Evolutionary conservation across 2,888 invertebrate genomes (phyloP).

Genomic region (Callyntrura guangdongensis): DNA sequence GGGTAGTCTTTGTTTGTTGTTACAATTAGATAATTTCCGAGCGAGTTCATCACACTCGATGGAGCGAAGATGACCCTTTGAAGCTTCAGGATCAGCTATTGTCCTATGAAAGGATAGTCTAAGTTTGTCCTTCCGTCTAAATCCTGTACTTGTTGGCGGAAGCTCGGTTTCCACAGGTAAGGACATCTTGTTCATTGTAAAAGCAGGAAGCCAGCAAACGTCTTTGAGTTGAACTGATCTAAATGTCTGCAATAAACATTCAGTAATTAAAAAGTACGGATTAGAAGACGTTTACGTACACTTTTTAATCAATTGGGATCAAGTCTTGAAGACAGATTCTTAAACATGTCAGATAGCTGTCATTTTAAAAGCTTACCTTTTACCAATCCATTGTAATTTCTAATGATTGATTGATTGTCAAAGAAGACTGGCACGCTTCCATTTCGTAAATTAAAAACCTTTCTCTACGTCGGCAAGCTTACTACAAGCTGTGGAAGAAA

Average conservation of each 20-base stretch:
- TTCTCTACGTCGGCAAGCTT: too few relatives aligned
- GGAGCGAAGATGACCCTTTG: conserved; percentile 86
- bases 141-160: conserved; percentile 79
- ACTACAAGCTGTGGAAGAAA: too few relatives aligned
- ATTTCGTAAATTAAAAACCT: too few relatives aligned
- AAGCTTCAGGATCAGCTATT: conserved; percentile 70
- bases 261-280: neutral
- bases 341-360: too few relatives aligned
- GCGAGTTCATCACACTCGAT: conserved; percentile 88
- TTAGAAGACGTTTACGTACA: neutral
- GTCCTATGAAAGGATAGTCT: conserved; percentile 81
- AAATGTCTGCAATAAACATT: conserved; percentile 11
- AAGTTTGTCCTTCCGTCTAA: conserved; percentile 80
- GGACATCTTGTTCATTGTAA: conserved; percentile 76
- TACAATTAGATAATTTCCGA: conserved; percentile 85
- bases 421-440: too few relatives aligned
- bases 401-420: neutral
- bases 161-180: conserved; percentile 84
- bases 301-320: too few relatives aligned
- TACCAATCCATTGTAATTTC: conserved; percentile 16
- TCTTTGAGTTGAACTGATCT: conserved; percentile 10
- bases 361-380: neutral
- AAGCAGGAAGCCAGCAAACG: conserved; percentile 48
- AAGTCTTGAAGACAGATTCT: too few relatives aligned
- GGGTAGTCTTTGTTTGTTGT: conserved; percentile 81